phyloP scores from a whole-genome alignment of 2,113 vertebrate species.

The Gulo gulo region DNA sequence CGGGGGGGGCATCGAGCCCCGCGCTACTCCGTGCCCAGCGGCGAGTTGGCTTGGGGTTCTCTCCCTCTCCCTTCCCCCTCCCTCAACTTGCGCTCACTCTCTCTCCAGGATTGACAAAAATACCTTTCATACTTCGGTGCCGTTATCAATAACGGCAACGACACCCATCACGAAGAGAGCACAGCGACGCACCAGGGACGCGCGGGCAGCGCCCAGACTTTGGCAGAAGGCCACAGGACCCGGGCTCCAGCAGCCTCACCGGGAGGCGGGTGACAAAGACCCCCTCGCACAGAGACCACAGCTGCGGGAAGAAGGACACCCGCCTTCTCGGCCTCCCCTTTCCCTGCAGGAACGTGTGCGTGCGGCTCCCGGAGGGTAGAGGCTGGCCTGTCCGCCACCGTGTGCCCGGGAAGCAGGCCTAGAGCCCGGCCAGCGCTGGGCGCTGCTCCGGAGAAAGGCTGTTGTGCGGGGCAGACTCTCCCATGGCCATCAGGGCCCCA shows the following conservation, averaged over 20 bases:
- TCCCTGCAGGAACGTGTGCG: accelerated
- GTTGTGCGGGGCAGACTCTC: accelerated
- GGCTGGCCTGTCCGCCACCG: not conserved
- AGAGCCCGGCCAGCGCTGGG: too few relatives aligned
- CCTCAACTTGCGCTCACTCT: not conserved
- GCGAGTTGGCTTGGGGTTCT: not conserved
- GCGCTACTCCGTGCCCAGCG: accelerated
- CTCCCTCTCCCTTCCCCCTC: not conserved
- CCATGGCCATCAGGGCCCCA: accelerated
- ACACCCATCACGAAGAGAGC: accelerated
- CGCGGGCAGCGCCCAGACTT: accelerated
- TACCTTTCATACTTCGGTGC: not conserved
- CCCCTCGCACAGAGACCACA: accelerated
- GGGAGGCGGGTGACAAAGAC: accelerated
- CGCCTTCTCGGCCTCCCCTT: accelerated
- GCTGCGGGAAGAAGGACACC: accelerated
- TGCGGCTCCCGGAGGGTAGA: not conserved
- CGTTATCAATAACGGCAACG: accelerated
- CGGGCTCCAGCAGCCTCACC: accelerated
- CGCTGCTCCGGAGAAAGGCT: accelerated
- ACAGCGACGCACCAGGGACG: accelerated
- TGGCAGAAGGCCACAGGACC: accelerated
- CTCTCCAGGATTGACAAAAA: not conserved
- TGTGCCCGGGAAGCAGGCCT: too few relatives aligned
- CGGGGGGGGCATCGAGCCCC: not conserved